These are phyloP conservation scores for Zosterops japonicus DNA, from an alignment of 2,113 vertebrate genomes.

Conservation along the genomic window DNA sequence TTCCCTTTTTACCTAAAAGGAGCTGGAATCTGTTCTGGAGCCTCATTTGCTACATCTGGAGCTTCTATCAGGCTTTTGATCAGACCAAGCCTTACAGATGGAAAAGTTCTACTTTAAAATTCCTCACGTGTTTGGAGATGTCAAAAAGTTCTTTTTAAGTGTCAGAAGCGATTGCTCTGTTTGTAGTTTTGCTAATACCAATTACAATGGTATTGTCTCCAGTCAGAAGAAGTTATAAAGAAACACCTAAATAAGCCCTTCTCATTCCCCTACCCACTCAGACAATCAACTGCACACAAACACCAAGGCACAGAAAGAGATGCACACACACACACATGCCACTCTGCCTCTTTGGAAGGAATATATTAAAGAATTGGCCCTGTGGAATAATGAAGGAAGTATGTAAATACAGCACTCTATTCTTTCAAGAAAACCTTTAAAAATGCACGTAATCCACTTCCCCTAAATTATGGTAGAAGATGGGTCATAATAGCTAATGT, in stretches of 20 bases:
- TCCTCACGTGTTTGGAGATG: conserved; percentile 52
- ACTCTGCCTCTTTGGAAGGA: background rate
- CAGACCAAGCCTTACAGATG: conserved; percentile 66
- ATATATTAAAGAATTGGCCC: conserved; percentile 20
- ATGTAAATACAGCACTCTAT: conserved; percentile 45
- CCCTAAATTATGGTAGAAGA: conserved; percentile 71
- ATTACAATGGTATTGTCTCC: background rate
- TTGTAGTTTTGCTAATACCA: conserved; percentile 22
- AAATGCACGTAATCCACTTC: conserved; percentile 54
- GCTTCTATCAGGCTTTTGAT: conserved; percentile 69
- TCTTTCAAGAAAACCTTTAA: conserved; percentile 67
- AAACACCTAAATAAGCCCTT: background rate
- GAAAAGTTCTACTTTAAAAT: conserved; percentile 73
- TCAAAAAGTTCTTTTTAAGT: conserved; percentile 73
- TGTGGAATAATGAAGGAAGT: conserved; percentile 54
- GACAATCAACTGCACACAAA: background rate
- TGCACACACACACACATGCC: background rate
- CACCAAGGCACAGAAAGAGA: background rate
- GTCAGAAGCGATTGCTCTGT: conserved; percentile 64
- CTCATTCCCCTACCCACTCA: background rate
- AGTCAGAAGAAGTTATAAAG: background rate
- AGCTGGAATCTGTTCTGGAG: conserved; percentile 8
- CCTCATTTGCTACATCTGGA: conserved; percentile 64
- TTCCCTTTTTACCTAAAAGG: background rate
- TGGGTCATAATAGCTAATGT: conserved; percentile 75